These are phyloP conservation scores for Trichoplusia ni DNA, from an alignment of 1,140 invertebrate species.

Conservation along the genomic window DNA sequence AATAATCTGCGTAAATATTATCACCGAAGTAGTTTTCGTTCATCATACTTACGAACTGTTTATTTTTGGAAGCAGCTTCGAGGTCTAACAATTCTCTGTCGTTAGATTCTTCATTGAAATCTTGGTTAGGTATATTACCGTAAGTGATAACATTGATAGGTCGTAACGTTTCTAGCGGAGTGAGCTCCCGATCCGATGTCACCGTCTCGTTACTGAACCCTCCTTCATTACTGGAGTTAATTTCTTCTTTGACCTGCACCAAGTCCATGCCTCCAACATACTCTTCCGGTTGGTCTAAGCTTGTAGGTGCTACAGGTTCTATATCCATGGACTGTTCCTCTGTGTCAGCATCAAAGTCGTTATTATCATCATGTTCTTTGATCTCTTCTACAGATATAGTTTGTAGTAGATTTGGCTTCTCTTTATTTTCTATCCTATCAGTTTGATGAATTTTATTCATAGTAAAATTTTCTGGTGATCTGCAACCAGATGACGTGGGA, in stretches of 20 bases:
- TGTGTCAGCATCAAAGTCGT: constrained; percentile 71
- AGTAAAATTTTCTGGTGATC: constrained; percentile 58
- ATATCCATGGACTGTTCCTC: constrained; percentile 75
- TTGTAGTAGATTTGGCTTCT: constrained; percentile 49
- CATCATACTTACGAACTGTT: constrained; percentile 76
- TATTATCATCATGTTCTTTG: constrained; percentile 64
- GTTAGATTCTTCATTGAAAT: constrained; percentile 67
- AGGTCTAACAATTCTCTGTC: constrained; percentile 66
- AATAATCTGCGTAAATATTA: constrained; percentile 76
- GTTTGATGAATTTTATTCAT: constrained; percentile 61
- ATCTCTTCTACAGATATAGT: constrained; percentile 79
- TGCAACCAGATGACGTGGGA: constrained; percentile 56
- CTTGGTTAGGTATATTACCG: constrained; percentile 59
- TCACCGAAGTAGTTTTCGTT: constrained; percentile 77
- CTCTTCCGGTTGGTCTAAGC: constrained; percentile 41
- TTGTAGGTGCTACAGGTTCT: constrained; percentile 56
- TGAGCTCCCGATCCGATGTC: constrained; percentile 47
- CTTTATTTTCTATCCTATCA: constrained; percentile 50
- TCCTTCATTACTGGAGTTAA: constrained; percentile 64
- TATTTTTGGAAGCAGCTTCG: constrained; percentile 69
- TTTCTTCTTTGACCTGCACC: constrained; percentile 70
- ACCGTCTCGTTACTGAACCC: constrained; percentile 57
- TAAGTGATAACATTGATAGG: constrained; percentile 77
- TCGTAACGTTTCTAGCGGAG: constrained; percentile 61
- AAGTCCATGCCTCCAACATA: constrained; percentile 47